Conservation (phyloP, 2,888 invertebrate species). For the Agonopterix alstromeriana region DNA sequence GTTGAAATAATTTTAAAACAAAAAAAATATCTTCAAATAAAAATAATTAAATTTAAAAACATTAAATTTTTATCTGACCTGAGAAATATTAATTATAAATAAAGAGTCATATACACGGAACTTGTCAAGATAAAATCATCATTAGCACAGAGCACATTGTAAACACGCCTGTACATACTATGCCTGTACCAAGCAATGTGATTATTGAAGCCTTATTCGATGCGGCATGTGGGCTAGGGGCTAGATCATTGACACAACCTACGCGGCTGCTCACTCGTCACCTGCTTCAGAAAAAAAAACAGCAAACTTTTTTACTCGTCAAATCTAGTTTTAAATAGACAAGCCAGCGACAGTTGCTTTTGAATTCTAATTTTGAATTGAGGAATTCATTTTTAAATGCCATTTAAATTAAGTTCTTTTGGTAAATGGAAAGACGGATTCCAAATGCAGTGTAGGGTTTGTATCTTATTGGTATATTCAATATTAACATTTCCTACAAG, state of each 20-base stretch:
- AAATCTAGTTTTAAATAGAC: constrained; percentile 58
- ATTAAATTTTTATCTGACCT: too few species aligned
- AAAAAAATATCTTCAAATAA: too few species aligned
- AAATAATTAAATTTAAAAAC: too few species aligned
- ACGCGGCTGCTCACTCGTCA: constrained; percentile 64
- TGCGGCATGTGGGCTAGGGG: constrained; percentile 72
- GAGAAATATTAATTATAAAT: too few species aligned
- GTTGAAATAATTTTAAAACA: too few species aligned
- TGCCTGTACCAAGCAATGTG: constrained; percentile 52
- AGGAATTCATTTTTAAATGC: not conserved
- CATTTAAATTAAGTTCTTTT: not conserved
- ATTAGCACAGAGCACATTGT: constrained; percentile 25
- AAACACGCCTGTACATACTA: constrained; percentile 35
- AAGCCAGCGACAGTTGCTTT: constrained; percentile 1
- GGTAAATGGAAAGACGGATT: too few species aligned
- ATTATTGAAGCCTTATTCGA: constrained; percentile 71
- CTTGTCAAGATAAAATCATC: constrained; percentile 27
- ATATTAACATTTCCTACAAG: too few species aligned
- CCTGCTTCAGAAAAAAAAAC: constrained; percentile 56
- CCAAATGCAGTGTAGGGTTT: too few species aligned
- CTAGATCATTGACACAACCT: constrained; percentile 75
- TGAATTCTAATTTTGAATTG: constrained; percentile 4
- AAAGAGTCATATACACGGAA: too few species aligned
- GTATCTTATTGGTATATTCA: too few species aligned
- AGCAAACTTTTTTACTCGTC: constrained; percentile 42